A percentile compares a stretch with the other conserved stretches of the same genome.
Evolutionary conservation across 2,113 vertebrate genomes (phyloP).

Genomic region (Lasiurus cinereus): DNA sequence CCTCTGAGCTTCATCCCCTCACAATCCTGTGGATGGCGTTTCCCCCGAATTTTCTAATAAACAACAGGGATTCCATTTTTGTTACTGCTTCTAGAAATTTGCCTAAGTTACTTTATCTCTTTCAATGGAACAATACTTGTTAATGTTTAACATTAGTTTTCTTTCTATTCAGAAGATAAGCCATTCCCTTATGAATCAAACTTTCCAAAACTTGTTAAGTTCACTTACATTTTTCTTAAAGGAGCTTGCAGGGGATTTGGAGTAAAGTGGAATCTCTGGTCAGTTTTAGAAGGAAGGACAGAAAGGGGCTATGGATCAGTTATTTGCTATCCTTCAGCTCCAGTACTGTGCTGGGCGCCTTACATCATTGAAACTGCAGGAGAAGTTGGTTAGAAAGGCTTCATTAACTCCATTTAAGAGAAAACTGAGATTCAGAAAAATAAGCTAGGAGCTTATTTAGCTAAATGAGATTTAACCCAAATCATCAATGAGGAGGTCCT

Average conservation of each 20-base stretch:
- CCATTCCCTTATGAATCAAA: neutral
- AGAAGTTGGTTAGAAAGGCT: neutral
- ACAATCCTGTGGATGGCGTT: neutral
- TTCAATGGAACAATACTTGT: neutral
- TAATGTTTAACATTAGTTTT: neutral
- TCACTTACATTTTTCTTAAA: conserved; percentile 1
- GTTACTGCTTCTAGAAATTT: neutral
- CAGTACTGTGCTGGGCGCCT: neutral
- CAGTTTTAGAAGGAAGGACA: neutral
- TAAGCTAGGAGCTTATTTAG: neutral
- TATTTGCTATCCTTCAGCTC: neutral
- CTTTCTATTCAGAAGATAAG: neutral
- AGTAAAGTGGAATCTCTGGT: neutral
- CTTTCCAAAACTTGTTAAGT: neutral
- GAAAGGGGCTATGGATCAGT: neutral
- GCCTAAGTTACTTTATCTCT: neutral
- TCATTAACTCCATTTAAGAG: neutral
- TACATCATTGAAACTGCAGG: neutral
- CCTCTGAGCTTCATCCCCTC: neutral
- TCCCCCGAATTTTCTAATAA: neutral
- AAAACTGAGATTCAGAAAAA: conserved; percentile 38
- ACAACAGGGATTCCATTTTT: neutral
- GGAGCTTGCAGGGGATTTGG: neutral
- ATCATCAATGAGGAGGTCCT: rapidly evolving
- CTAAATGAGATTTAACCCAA: neutral